Base-by-base conservation (phyloP, 2,888 invertebrate species). In the Buathra laborator region DNA sequence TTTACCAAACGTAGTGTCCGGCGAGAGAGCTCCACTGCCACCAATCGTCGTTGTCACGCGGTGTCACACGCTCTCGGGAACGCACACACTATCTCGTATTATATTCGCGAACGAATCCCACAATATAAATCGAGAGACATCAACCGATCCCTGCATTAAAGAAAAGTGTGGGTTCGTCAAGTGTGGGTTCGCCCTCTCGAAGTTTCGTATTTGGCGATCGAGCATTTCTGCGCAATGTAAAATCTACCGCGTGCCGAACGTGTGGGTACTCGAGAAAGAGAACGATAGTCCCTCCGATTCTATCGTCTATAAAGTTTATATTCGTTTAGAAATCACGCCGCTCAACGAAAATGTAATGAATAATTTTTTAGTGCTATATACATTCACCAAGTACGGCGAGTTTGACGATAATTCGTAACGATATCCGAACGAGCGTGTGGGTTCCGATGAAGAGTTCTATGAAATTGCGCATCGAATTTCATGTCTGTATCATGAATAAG, bases 171-270 rank as follows among this genome's bases (percentile, higher is more conserved):
- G 92, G 93, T 90, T 86, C 86, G 88, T 82, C 62, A 74, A 87
- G 91, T 90, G 91, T 91, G 90, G 91, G 91, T 90, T 90, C 89
- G 88, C 87, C 91, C 90, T 89, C 88, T 88, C 88, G 85, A 86
- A 86, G 89, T 87, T 87, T 91, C 92, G 88, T 92, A 92, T 92
- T 93, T 93, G 93, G 92, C 90, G 91, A 91, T 92, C 81, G 68
- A 56, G 62, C 71, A 78, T 56, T 75, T 48, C 46, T 29, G 53
- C 71, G 75, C 67, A 74, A 46, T 62, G 68, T 44, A 56, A 75
- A 71, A 64, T 71, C 32, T 56, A 59, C 71, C 72, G 62, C 74
- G 19, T 83, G 81, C 16, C 48, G 78, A 80, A 83, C 86, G 90
- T 88, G 89, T 90, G 89, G 90, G 89, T 82, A 82, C 62, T 70